phyloP scores from a whole-genome alignment of 2,113 vertebrate genomes.

The Paedocypris sp. region DNA sequence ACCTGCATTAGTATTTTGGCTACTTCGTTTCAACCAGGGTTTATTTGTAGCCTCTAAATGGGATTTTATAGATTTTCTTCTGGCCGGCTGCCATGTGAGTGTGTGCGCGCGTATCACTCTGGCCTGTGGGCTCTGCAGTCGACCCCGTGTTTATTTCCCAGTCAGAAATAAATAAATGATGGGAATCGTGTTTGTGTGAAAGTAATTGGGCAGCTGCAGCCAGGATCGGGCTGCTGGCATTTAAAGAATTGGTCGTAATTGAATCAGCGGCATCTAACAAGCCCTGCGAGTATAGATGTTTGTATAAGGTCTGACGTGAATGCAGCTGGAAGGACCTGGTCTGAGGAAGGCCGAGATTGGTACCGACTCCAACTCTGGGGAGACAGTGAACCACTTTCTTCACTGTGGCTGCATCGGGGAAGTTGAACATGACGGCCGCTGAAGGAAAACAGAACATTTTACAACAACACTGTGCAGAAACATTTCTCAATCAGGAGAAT shows the following conservation, averaged over 20 bases:
- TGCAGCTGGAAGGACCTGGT: too few species aligned
- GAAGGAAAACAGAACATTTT: constrained; percentile 36
- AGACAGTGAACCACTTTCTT: constrained; percentile 94
- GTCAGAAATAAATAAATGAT: constrained; percentile 55
- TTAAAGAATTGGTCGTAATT: too few species aligned
- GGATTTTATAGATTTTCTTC: not conserved
- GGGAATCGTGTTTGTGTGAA: constrained; percentile 50
- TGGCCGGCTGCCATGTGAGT: not conserved
- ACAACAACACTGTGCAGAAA: not conserved
- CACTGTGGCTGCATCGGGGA: constrained; percentile 79
- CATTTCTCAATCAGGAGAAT: too few species aligned
- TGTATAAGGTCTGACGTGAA: too few species aligned
- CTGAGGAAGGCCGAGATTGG: constrained; percentile 87
- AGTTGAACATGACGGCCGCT: constrained; percentile 97
- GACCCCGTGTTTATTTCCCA: constrained; percentile 40
- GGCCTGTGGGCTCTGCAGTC: constrained; percentile 39
- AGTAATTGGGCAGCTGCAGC: constrained; percentile 43
- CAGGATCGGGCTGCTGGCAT: too few species aligned
- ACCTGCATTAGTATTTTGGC: not conserved
- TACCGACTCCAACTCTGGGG: constrained; percentile 91
- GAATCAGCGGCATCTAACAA: too few species aligned
- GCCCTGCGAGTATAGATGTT: too few species aligned
- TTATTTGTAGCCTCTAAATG: not conserved
- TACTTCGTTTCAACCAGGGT: not conserved
- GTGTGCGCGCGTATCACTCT: constrained; percentile 15